phyloP scores from a whole-genome alignment of 2,113 vertebrate species.

The Melanostigma gelatinosum region DNA sequence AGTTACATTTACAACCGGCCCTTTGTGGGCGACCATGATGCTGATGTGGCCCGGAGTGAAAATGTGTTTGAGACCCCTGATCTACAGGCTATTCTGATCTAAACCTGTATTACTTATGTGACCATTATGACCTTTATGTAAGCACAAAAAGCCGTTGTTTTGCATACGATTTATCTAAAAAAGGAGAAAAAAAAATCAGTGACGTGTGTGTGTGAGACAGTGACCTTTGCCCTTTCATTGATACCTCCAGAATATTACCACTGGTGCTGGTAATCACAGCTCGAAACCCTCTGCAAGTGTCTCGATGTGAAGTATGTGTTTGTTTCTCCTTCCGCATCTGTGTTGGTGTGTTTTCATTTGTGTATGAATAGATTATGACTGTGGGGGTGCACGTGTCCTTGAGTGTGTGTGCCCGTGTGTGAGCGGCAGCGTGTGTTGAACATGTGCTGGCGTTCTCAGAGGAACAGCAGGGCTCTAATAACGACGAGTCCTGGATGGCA shows the following conservation, averaged over 20 bases:
- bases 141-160: background rate
- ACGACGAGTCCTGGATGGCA: conserved; percentile 96
- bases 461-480: conserved; percentile 97
- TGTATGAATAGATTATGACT: conserved; percentile 72
- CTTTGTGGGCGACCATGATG: too few species aligned
- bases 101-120: background rate
- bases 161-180: background rate
- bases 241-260: conserved; percentile 30
- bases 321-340: conserved; percentile 65
- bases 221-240: conserved; percentile 54
- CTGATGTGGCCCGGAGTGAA: too few species aligned
- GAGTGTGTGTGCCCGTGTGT: conserved; percentile 61
- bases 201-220: conserved; percentile 11
- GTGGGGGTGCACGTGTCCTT: conserved; percentile 70
- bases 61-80: too few species aligned
- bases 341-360: conserved; percentile 73
- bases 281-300: conserved; percentile 40
- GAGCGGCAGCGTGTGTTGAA: conserved; percentile 86
- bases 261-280: conserved; percentile 56
- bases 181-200: background rate
- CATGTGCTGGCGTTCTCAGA: conserved; percentile 99
- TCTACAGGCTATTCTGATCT: background rate
- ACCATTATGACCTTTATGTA: background rate
- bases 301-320: conserved; percentile 51
- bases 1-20: too few species aligned